Evolutionary conservation across 2,797 vertebrate species (phyloP), one percentile per base, ranked within the genome.

Genomic region (Alauda arvensis): DNA sequence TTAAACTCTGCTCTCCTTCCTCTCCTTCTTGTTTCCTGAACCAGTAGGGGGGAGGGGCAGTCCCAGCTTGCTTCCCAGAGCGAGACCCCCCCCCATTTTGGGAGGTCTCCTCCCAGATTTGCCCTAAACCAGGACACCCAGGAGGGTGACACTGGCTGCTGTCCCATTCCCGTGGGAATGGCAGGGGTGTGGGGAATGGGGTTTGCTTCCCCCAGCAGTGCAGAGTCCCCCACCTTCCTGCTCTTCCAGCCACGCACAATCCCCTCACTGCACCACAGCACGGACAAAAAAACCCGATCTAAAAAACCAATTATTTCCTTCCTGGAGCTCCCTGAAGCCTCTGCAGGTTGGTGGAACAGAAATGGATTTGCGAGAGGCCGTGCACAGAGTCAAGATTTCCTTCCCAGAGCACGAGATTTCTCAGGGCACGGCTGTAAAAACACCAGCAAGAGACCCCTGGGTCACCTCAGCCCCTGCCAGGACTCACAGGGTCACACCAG

Each of bases 321-420:
- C 14, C 49, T 7, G 1, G 49, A 25, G 40, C 40, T 37, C 49
- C 3, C 6, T 5, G 72, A 43, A 19, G n/a, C 59, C 48, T 31
- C 59, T 53, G 72, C 14, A 5, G 5, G n/a, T 17, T 37, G 40
- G 23, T 17, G 3, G n/a, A 46, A 5, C 51, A 55, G 5, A 21
- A 67, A 68, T 6, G 14, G 10, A 8, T 18, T n/a, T 29, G 7
- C 31, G 37, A 18, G 33, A 82, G 51, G 12, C 19, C 24, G 12
- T 2, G 20, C 3, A 14, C 18, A 12, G 0, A 0, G 51, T 34
- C n/a, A 49, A 0, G 1, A 1, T 19, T 26, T 26, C 45, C 51
- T 25, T 23, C 45, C 6, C 3, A 5, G 28, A 5, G 29, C 33
- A 48, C 0, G 7, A 10, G 61, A 12, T 63, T 61, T 62, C 61